These are phyloP conservation scores for Ylistrum balloti DNA, from an alignment of 1,140 invertebrate species.

Conservation along the genomic window DNA sequence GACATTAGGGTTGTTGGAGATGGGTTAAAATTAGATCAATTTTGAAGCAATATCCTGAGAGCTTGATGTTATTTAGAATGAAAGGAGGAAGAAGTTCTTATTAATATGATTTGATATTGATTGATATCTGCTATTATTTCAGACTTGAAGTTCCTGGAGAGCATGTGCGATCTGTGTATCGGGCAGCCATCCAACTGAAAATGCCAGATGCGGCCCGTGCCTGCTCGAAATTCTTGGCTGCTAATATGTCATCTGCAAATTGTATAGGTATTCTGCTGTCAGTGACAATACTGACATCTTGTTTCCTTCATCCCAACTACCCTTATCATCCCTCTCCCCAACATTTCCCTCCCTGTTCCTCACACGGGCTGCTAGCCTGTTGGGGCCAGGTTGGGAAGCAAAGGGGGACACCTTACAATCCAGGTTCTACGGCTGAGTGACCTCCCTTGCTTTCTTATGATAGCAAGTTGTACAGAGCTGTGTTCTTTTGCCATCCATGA, in stretches of 20 bases:
- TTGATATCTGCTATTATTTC: slow-evolving; percentile 63
- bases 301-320: slow-evolving; percentile 42
- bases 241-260: slow-evolving; percentile 87
- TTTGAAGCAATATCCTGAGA: too few relatives aligned
- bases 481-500: slow-evolving; percentile 1
- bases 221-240: slow-evolving; percentile 88
- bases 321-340: not conserved
- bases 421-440: slow-evolving; percentile 45
- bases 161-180: slow-evolving; percentile 89
- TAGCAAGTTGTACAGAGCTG: slow-evolving; percentile 16
- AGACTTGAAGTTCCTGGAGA: slow-evolving; percentile 85
- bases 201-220: slow-evolving; percentile 88
- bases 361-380: slow-evolving; percentile 42
- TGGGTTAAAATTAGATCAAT: too few relatives aligned
- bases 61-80: too few relatives aligned
- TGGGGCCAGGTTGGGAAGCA: slow-evolving; percentile 33
- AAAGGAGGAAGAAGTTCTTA: too few relatives aligned
- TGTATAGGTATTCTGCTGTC: slow-evolving; percentile 85
- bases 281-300: slow-evolving; percentile 42
- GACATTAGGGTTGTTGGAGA: too few relatives aligned
- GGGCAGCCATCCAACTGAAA: slow-evolving; percentile 88
- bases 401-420: slow-evolving; percentile 29
- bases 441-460: slow-evolving; percentile 38
- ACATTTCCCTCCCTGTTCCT: slow-evolving; percentile 44
- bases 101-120: not conserved